Evolutionary conservation across 2,113 vertebrate species (phyloP).

Genomic region (Leptobrachium leishanense): DNA sequence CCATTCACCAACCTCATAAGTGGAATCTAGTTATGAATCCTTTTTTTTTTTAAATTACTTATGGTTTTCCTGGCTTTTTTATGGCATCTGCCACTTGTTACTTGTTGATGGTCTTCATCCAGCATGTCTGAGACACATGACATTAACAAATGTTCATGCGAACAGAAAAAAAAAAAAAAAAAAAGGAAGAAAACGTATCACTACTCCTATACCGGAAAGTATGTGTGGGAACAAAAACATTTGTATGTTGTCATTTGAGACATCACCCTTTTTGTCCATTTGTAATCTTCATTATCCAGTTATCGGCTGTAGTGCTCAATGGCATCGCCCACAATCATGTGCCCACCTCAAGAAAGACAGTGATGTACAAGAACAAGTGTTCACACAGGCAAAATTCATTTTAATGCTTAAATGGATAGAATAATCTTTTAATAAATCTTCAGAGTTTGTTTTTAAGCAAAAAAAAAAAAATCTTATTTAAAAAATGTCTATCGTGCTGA

Average conservation of each 20-base stretch:
- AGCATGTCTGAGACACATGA: slow-evolving; percentile 51
- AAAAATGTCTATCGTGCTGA: slow-evolving; percentile 65
- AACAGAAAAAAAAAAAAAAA: slow-evolving; percentile 52
- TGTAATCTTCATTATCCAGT: slow-evolving; percentile 78
- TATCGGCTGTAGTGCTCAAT: slow-evolving; percentile 69
- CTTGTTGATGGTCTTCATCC: slow-evolving; percentile 56
- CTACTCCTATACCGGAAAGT: slow-evolving; percentile 52
- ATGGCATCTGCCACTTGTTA: slow-evolving; percentile 56
- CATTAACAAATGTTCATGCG: slow-evolving; percentile 54
- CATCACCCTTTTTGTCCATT: slow-evolving; percentile 61
- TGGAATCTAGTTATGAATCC: slow-evolving; percentile 56
- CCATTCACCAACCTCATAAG: slow-evolving; percentile 64
- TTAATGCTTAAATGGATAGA: slow-evolving; percentile 76
- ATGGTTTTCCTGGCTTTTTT: slow-evolving; percentile 57
- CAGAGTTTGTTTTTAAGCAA: slow-evolving; percentile 66
- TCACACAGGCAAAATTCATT: slow-evolving; percentile 65
- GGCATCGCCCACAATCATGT: slow-evolving; percentile 60
- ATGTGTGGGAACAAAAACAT: slow-evolving; percentile 5
- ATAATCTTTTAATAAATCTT: slow-evolving; percentile 78
- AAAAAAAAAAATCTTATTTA: slow-evolving; percentile 48
- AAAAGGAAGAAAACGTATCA: background rate
- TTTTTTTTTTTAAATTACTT: background rate
- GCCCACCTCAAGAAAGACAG: slow-evolving; percentile 74
- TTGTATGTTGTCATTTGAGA: slow-evolving; percentile 41
- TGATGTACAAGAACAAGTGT: slow-evolving; percentile 70